Percentiles rank a stretch among this genome's conserved stretches.
phyloP scores from a whole-genome alignment of 2,113 vertebrate genomes.

The Proteles cristata region DNA sequence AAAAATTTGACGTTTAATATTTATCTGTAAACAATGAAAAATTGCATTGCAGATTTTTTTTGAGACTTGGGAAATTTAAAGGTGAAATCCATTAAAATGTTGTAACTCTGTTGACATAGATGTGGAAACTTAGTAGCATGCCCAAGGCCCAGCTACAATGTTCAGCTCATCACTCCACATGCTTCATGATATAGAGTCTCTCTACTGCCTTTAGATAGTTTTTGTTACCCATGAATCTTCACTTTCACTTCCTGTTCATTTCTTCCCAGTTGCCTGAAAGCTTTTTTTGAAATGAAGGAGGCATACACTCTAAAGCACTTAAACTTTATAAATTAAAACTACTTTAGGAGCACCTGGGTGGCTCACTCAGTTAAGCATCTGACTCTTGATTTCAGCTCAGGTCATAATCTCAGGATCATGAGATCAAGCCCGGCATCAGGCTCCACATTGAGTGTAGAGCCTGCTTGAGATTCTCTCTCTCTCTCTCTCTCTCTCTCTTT shows the following conservation, averaged over 20 bases:
- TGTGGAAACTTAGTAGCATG: neutral
- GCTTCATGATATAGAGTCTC: neutral
- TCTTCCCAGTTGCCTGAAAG: neutral
- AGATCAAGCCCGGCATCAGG: too few species aligned
- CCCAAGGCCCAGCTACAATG: accelerated
- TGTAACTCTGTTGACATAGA: neutral
- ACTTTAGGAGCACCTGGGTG: neutral
- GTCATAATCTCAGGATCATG: too few species aligned
- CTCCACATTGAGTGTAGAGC: too few species aligned
- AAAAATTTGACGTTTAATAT: neutral
- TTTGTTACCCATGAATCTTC: neutral
- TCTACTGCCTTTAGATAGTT: neutral
- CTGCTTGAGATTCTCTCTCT: too few species aligned
- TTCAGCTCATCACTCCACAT: neutral
- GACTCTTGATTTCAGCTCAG: too few species aligned
- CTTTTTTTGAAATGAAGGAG: neutral
- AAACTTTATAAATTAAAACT: neutral
- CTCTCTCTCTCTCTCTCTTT: too few species aligned
- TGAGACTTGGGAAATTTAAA: conserved; percentile 5
- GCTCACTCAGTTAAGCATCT: too few species aligned
- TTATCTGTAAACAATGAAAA: neutral
- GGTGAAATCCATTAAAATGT: neutral
- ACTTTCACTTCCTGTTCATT: neutral
- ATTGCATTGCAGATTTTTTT: neutral
- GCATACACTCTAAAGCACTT: neutral